These are phyloP conservation scores for Xenopus laevis DNA, from an alignment of 2,113 vertebrate species.

Conservation along the genomic window DNA sequence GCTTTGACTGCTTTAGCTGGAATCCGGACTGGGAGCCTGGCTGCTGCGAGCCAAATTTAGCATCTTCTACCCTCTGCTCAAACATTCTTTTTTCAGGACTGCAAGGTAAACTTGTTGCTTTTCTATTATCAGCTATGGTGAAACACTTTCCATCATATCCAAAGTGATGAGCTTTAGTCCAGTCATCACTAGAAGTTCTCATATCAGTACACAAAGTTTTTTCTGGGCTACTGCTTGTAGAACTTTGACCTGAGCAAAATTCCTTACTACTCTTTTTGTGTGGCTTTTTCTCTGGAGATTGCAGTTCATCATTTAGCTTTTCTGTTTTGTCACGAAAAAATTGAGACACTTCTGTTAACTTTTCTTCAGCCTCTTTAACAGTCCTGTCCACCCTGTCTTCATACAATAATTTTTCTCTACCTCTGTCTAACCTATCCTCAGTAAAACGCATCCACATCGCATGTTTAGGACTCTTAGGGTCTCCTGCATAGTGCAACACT, in stretches of 20 bases:
- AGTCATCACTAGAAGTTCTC: slow-evolving; percentile 72
- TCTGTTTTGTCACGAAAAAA: slow-evolving; percentile 98
- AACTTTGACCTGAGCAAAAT: slow-evolving; percentile 78
- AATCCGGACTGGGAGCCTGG: slow-evolving; percentile 70
- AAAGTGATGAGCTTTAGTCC: slow-evolving; percentile 76
- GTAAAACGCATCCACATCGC: slow-evolving; percentile 93
- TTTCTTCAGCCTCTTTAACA: slow-evolving; percentile 98
- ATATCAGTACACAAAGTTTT: slow-evolving; percentile 71
- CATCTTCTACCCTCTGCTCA: slow-evolving; percentile 70
- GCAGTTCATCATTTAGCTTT: slow-evolving; percentile 93
- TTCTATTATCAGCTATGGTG: slow-evolving; percentile 73
- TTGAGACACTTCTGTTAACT: slow-evolving; percentile 93
- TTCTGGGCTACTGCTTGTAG: slow-evolving; percentile 88
- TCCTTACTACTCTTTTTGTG: slow-evolving; percentile 80
- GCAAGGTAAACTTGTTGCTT: slow-evolving; percentile 76
- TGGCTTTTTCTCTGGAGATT: slow-evolving; percentile 93
- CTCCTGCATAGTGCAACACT: slow-evolving; percentile 88
- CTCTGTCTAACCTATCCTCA: slow-evolving; percentile 85
- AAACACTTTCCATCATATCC: slow-evolving; percentile 68
- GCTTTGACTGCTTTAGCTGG: slow-evolving; percentile 89
- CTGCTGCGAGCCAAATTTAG: slow-evolving; percentile 64
- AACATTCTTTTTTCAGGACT: slow-evolving; percentile 81
- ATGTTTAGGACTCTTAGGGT: slow-evolving; percentile 90
- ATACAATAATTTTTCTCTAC: slow-evolving; percentile 85
- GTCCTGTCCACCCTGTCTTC: slow-evolving; percentile 98